phyloP scores from a whole-genome alignment of 2,888 invertebrate species.

The Troides helena region DNA sequence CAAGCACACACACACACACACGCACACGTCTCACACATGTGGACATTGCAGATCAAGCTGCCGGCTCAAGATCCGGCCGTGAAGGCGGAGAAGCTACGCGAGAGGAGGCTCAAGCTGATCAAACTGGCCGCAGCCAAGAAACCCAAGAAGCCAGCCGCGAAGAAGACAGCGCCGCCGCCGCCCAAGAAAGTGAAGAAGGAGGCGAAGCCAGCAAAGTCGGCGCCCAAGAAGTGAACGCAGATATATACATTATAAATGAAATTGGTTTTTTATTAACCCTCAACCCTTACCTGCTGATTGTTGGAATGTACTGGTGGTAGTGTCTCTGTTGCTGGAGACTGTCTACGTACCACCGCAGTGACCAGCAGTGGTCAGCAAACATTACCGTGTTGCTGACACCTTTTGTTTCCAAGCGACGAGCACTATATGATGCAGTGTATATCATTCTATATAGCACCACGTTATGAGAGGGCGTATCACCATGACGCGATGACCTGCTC shows the following conservation, averaged over 20 bases:
- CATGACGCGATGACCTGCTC: too few relatives aligned
- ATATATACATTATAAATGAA: slow-evolving; percentile 35
- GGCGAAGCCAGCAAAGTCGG: slow-evolving; percentile 44
- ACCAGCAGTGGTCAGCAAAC: too few relatives aligned
- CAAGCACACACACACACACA: neutral
- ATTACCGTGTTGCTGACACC: too few relatives aligned
- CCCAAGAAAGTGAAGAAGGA: slow-evolving; percentile 53
- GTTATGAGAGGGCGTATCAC: too few relatives aligned
- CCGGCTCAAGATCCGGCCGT: slow-evolving; percentile 68
- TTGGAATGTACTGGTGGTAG: too few relatives aligned
- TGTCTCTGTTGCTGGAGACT: too few relatives aligned
- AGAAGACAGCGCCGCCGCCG: slow-evolving; percentile 70
- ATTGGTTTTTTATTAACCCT: neutral
- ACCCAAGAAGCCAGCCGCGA: slow-evolving; percentile 73
- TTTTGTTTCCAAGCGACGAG: too few relatives aligned
- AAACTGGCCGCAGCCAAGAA: slow-evolving; percentile 76
- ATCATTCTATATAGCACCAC: too few relatives aligned
- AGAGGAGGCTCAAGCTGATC: slow-evolving; percentile 73
- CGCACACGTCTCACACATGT: too few relatives aligned
- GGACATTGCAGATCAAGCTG: slow-evolving; percentile 67
- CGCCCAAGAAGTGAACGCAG: slow-evolving; percentile 52
- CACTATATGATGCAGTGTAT: too few relatives aligned
- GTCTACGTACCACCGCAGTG: too few relatives aligned
- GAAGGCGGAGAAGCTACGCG: slow-evolving; percentile 72
- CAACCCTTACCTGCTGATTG: neutral